Base-by-base conservation (phyloP, 2,888 invertebrate species). In the Mechanitis mazaeus region DNA sequence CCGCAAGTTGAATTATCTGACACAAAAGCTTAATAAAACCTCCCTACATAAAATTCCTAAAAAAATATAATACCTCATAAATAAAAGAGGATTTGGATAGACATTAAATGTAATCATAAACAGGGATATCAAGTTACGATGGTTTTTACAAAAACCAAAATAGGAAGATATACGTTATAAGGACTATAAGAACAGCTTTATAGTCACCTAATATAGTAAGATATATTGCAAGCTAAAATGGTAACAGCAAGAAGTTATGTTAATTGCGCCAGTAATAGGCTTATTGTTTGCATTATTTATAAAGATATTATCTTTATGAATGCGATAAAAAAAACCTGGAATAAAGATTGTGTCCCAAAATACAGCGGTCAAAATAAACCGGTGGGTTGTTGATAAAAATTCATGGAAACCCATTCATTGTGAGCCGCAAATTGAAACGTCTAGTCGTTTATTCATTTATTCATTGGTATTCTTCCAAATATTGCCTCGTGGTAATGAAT, bases 381-480 rank as follows among this genome's bases (percentile, higher is more conserved):
- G 69, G 68, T 61, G 55, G 60, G 31, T 5, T 12, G 54, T 38
- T 59, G 50, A 71, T 71, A 73, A 74, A 75, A 72, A 76, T 75
- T 75, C 75, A 75, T 77, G 73, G 66, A 72, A 70, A 63, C 70
- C 68, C 73, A 75, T 75, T 72, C 68, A 71, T 74, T 67, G 69
- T 50, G 56, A 67, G 64, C 66, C 72, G 66, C 71, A 75, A 77
- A 75, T 75, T 76, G 76, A 75, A 76, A 75, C 58, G 74, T 74
- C 74, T 70, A 69, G 60, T 64, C 63, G 46, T 61, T 56, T 61
- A 61, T 64, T 64, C 63, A 63, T 65, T 67, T 68, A 68, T 68
- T 65, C 65, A 67, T 63, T 61, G 59, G 53, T 60, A 50, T 63
- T 61, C 56, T 46, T 62, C 58, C 62, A 60, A 64, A 64, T 68